Evolutionary conservation across 2,888 invertebrate genomes (phyloP), one percentile per base, ranked within the genome.

Genomic region (Drosophila pseudotalamancana): DNA sequence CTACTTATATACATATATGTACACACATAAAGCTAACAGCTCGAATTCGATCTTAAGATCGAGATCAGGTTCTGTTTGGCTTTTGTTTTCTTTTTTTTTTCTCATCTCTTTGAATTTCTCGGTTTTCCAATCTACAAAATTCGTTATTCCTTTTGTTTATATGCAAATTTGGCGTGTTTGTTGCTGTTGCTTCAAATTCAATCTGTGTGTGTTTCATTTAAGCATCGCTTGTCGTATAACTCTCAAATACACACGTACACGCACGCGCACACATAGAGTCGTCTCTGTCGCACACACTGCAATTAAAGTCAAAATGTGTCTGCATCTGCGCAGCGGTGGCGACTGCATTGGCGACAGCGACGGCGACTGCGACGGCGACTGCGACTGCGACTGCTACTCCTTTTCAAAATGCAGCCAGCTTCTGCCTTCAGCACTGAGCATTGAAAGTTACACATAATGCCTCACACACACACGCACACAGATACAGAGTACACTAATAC

Each of bases 321-420:
- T 80, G 80, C 78, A 85, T 82, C 76, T 85, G 79, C 82, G 79
- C 76, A 66, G 60, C 66, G 6, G 9, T 9, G 6, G 25, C 25
- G 25, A 25, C 6, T 25, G 25, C 25, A 9, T 8, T 9, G 6
- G 25, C 43, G 43, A 40, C 67, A 45, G 64, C 72, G 50, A 61
- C 75, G 55, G 77, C 81, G 6, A 25, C 25, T 25, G 25, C 25
- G 25, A 25, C 6, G 6, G 25, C 25, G 25, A 25, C 25, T 25
- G 25, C 43, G 43, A 40, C 67, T 40, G 64, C 72, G 50, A 61
- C 75, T 55, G 77, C 81, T 80, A 77, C 86, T 82, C 77, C 83
- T 82, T 86, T 85, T 86, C 32, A 67, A 86, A 82, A 71, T 86
- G 86, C 81, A 82, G 63, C 82, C 82, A 73, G 83, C 83, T 81